Base-by-base conservation (phyloP, 2,113 vertebrate species). In the Talpa occidentalis region DNA sequence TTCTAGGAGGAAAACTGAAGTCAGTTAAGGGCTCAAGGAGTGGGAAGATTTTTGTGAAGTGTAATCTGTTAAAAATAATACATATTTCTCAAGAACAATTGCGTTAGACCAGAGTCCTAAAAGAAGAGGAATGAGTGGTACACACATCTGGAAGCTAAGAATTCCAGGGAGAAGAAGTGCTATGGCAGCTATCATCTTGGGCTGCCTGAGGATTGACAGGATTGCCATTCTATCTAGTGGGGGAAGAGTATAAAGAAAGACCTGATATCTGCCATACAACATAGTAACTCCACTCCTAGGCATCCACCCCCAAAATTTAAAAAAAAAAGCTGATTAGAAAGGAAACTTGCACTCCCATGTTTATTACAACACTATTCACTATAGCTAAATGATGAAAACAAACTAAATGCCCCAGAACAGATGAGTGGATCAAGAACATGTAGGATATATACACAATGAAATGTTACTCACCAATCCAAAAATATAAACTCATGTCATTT, bases 1-100 rank as follows among this genome's bases (percentile, higher is more conserved):
- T 80, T 79, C 37, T 74, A 76, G 62, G 19, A 66, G 30, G 9
- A 74, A 89, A 91, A 70, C 7, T 66, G 64, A 91, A 91, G 16
- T 14, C 47, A 11, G 12, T 2, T 35, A 82, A 74, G 32, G 42
- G 28, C 4, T 91, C 6, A 44, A 77, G 60, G 12, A 6, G 76
- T 73, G 21, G 37, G 7, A 3, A 16, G 28, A 35, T 80, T 94
- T 90, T 88, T 70, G 37, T 26, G 79, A 82, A 83, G 28, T 49
- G 5, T 76, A 52, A 28, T 26, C 19, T 80, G 24, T 78, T 24
- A 62, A 21, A 40, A 40, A 54, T 72, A 74, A 64, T 8, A 60
- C 6, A 66, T 15, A 24, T 79, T 76, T 76, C 32, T 82, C 28
- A 90, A 66, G 16, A 83, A 17, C 19, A 66, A 15, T 76, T 79